Percentiles rank a stretch among this genome's conserved stretches.
phyloP scores from a whole-genome alignment of 2,113 vertebrate species.

The Galeopterus variegatus region DNA sequence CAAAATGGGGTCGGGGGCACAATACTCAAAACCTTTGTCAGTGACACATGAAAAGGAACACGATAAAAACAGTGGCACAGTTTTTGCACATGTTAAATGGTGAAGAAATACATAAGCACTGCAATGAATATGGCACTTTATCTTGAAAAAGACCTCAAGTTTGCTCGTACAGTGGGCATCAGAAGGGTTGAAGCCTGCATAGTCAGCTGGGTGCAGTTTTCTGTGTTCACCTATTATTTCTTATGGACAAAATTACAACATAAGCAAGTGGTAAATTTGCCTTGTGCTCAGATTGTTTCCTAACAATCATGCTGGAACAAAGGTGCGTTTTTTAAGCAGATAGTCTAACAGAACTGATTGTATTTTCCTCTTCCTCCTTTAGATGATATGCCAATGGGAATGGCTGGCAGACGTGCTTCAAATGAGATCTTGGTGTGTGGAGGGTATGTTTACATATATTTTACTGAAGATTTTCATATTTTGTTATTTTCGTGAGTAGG shows the following conservation, averaged over 20 bases:
- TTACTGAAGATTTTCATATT: conserved; percentile 62
- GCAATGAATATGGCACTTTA: not conserved
- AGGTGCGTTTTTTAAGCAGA: not conserved
- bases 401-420: conserved; percentile 91
- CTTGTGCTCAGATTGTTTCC: not conserved
- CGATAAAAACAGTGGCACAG: not conserved
- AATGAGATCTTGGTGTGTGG: conserved; percentile 96
- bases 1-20: not conserved
- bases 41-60: not conserved
- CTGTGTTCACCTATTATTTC: not conserved
- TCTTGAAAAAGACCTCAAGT: not conserved
- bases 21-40: not conserved
- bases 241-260: not conserved
- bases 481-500: conserved; percentile 61
- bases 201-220: not conserved
- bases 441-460: conserved; percentile 92
- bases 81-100: conserved; percentile 10
- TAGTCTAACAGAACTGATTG: not conserved
- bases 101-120: not conserved
- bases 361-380: conserved; percentile 66
- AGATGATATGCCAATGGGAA: conserved; percentile 95
- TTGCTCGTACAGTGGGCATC: not conserved
- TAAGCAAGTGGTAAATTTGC: not conserved
- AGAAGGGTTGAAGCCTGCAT: not conserved
- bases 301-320: not conserved